Percentiles rank a stretch among this genome's conserved stretches.
Conservation (phyloP, 1,140 invertebrate genomes). For the Rhagoletis pomonella region DNA sequence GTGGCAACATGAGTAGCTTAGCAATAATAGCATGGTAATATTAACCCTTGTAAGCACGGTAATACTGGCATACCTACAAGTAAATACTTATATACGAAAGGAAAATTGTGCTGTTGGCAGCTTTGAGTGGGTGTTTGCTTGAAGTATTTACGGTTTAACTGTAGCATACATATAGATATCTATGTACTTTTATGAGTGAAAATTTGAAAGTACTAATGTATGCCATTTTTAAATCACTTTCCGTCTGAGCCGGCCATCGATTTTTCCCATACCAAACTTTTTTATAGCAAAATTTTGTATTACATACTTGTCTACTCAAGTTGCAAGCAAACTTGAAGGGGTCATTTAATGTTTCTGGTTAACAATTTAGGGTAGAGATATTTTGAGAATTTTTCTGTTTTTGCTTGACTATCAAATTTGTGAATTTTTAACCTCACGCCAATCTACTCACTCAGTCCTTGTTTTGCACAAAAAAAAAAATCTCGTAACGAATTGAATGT, state of each 20-base stretch:
- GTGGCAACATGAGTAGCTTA: constrained; percentile 2
- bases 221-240: not conserved
- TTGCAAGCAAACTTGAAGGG: not conserved
- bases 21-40: not conserved
- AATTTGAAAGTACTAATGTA: not conserved
- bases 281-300: not conserved
- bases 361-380: not conserved
- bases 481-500: no score
- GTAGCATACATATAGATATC: not conserved
- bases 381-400: no score
- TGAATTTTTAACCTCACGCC: no score
- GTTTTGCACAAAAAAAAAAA: no score
- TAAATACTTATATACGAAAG: not conserved
- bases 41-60: not conserved
- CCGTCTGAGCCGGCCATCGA: constrained; percentile 9
- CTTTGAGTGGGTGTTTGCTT: not conserved
- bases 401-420: no score
- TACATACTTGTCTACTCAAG: not conserved
- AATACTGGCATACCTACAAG: not conserved
- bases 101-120: not conserved
- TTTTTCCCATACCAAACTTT: not conserved
- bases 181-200: not conserved
- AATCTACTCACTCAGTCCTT: no score
- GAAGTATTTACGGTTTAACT: not conserved
- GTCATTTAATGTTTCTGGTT: not conserved